phyloP scores from a whole-genome alignment of 1,140 invertebrate species.

The Drosophila erecta region DNA sequence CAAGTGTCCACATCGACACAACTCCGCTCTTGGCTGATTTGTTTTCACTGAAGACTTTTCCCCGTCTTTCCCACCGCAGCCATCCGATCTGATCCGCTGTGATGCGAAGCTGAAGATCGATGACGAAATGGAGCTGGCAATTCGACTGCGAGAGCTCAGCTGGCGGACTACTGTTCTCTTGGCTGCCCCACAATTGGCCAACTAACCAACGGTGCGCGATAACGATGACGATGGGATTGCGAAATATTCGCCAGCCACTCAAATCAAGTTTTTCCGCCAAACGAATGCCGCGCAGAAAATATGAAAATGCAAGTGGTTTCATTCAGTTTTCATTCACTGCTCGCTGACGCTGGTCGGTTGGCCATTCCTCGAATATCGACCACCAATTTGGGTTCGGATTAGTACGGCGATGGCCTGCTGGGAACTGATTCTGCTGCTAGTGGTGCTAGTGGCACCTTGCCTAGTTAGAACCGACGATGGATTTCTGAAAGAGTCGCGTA shows the following conservation, averaged over 20 bases:
- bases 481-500: conserved; percentile 78
- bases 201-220: conserved; percentile 19
- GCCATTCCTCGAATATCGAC: conserved; percentile 12
- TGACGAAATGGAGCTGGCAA: conserved; percentile 60
- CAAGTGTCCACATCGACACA: conserved; percentile 38
- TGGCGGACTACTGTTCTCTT: conserved; percentile 40
- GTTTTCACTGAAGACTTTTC: conserved; percentile 33
- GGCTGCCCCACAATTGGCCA: conserved; percentile 33
- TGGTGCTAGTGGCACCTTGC: conserved; percentile 29
- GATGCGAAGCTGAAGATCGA: conserved; percentile 23
- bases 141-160: conserved; percentile 43
- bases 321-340: conserved; percentile 67
- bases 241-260: conserved; percentile 56
- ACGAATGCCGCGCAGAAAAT: conserved; percentile 55
- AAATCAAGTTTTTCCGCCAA: conserved; percentile 74
- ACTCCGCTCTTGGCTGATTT: conserved; percentile 17
- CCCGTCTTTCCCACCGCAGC: conserved; percentile 15
- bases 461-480: conserved; percentile 52
- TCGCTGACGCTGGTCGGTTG: conserved; percentile 46
- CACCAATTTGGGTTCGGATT: neutral
- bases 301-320: conserved; percentile 58
- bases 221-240: conserved; percentile 46
- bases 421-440: conserved; percentile 27
- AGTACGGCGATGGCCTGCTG: conserved; percentile 29
- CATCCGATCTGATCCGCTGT: conserved; percentile 8